Base-by-base conservation (phyloP, 1,140 invertebrate genomes). In the Diachasmimorpha longicaudata region DNA sequence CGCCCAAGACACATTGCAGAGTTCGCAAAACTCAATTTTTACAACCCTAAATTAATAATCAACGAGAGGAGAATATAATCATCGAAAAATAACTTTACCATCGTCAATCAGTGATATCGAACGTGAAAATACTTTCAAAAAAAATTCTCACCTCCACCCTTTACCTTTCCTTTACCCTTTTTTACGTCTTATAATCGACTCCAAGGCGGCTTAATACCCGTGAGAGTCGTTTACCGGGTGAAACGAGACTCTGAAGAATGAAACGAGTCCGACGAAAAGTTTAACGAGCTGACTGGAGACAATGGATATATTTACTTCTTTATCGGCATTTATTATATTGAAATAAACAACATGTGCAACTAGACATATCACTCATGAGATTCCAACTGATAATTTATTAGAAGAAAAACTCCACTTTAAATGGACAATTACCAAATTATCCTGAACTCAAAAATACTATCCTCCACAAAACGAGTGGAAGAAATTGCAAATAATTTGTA, bases 191-290 rank as follows among this genome's bases (percentile, higher is more conserved):
- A 76, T 86, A 86, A 87, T 87, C 84, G 83, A 77, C 79, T 80
- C 16, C 80, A 70, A 79, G 77, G 79, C 77, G 72, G 77, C 80
- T 74, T 37, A 63, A 23, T 82, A 81, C 85, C 76, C 79, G 77
- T 68, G 83, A 80, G 83, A 83, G 83, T 77, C 82, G 81, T 82
- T 84, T 77, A 78, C 76, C 78, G 79, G 72, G 81, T 80, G 77
- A 80, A 68, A 68, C 66, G 79, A 85, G 76, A 80, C 75, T 80
- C 79, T 71, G 81, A 78, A 85, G 77, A 83, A 82, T 81, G 83
- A 84, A 87, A 87, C 84, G 85, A 76, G 69, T 52, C 19, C 70
- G 68, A 84, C 82, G 85, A 87, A 87, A 87, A 87, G 85, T 87
- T 86, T 87, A 87, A 87, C 84, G 85, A 87, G 83, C 80, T 82